Base-by-base conservation (phyloP, 2,888 invertebrate species). In the Cheilosia vulpina region DNA sequence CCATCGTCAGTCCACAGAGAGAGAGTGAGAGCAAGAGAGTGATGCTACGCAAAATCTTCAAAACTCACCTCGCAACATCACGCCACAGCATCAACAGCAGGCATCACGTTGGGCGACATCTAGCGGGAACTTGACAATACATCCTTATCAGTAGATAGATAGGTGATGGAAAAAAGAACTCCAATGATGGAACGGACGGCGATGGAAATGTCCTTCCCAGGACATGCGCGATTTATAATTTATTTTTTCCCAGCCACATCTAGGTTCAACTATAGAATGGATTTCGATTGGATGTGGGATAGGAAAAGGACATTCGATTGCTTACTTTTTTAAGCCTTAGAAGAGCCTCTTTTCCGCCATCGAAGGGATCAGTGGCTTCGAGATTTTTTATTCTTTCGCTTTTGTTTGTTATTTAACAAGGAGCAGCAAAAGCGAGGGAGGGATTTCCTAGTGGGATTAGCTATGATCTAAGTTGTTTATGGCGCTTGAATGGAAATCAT, bases 101-200 rank as follows among this genome's bases (percentile, higher is more conserved):
- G 17, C 27, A n/a, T 34, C 4, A 17, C 21, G 17, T 57, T 63
- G 27, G 45, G 58, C 72, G 81, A 53, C 77, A 77, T 77, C 85
- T 85, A 19, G 21, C 17, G 58, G 63, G 13, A 68, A 57, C 60
- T 15, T 13, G 11, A 13, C 15, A 2, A 60, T 17, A 79, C 47
- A 60, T 84, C 7, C 75, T 84, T 84, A 85, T 85, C 85, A 85
- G 76, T 68, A 52, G 47, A 73, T 68, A 62, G 55, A 73, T 52
- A 69, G n/a, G 38, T 78, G 47, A 78, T 62, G 38, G 38, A 66
- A 77, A 19, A 27, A 24, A 47, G 41, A 9, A 31, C 9, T 72
- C 2, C 27, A 6, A 45, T 9, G 11, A 45, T 9, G 11, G 38
- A 57, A 79, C 11, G n/a, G 38, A 47, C 27, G 11, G 60, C 43